Conservation (phyloP, 2,797 vertebrate genomes). For the Cygnus olor region DNA sequence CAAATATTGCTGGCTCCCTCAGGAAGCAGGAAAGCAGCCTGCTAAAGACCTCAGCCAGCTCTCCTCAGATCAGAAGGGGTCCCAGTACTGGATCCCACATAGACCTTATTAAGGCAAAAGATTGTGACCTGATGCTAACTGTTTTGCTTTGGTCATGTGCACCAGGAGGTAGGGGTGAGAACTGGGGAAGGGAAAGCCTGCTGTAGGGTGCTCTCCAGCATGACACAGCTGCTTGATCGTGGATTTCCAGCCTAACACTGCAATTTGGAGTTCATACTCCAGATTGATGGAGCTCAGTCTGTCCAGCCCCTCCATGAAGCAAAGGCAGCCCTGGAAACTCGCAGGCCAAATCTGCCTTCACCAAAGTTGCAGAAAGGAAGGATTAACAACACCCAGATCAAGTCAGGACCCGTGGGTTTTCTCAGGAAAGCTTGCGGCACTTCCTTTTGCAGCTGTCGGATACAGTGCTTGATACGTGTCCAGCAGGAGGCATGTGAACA, state of each 20-base stretch:
- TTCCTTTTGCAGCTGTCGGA: neutral
- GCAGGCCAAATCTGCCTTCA: neutral
- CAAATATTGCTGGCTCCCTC: neutral
- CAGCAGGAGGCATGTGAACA: neutral
- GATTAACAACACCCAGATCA: neutral
- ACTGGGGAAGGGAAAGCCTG: neutral
- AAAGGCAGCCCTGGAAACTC: neutral
- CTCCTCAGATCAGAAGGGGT: neutral
- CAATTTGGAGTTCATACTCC: neutral
- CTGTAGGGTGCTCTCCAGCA: neutral
- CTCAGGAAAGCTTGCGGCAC: accelerated
- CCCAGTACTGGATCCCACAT: neutral
- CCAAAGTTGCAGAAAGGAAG: neutral
- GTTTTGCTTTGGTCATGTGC: neutral
- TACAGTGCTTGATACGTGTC: neutral
- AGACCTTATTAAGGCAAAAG: neutral
- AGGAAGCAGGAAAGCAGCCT: neutral
- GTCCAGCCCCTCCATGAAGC: neutral
- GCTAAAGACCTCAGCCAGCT: neutral
- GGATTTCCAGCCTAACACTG: neutral
- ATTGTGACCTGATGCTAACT: neutral
- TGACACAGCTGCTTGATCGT: neutral
- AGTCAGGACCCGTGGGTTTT: neutral
- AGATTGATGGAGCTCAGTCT: neutral
- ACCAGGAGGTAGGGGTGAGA: neutral